phyloP scores from a whole-genome alignment of 1,140 invertebrate species.

The Trissolcus basalis region DNA sequence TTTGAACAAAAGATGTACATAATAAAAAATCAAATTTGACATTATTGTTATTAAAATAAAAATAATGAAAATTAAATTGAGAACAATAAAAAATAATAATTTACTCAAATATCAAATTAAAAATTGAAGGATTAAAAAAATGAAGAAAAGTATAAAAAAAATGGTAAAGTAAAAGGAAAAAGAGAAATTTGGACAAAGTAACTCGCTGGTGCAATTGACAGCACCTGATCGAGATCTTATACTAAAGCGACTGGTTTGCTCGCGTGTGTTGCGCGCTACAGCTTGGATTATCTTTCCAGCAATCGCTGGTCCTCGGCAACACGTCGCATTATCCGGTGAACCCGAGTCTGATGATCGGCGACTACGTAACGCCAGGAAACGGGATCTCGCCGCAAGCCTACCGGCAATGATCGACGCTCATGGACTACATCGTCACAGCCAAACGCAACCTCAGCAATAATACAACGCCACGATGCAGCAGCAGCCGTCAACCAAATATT shows the following conservation, averaged over 20 bases:
- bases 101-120: conserved; percentile 8
- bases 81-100: no score
- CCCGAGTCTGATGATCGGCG: conserved; percentile 87
- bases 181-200: conserved; percentile 25
- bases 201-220: conserved; percentile 44
- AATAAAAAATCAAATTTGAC: no score
- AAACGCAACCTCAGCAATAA: conserved; percentile 63
- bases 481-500: conserved; percentile 63
- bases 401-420: conserved; percentile 73
- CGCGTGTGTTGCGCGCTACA: conserved; percentile 74
- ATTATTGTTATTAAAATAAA: no score
- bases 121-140: conserved; percentile 4
- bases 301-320: conserved; percentile 80
- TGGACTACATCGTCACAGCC: conserved; percentile 24
- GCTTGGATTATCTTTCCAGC: conserved; percentile 77
- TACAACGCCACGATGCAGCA: conserved; percentile 64
- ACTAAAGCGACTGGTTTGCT: conserved; percentile 71
- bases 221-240: conserved; percentile 57
- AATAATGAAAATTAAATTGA: no score
- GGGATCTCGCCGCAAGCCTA: conserved; percentile 76
- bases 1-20: no score
- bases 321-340: conserved; percentile 82
- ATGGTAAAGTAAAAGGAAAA: conserved; percentile 10
- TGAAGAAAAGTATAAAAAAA: conserved; percentile 8
- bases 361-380: conserved; percentile 82